Evolutionary conservation across 2,113 vertebrate genomes (phyloP), one percentile per base, ranked within the genome.

Genomic region (Hemiprocne comata): DNA sequence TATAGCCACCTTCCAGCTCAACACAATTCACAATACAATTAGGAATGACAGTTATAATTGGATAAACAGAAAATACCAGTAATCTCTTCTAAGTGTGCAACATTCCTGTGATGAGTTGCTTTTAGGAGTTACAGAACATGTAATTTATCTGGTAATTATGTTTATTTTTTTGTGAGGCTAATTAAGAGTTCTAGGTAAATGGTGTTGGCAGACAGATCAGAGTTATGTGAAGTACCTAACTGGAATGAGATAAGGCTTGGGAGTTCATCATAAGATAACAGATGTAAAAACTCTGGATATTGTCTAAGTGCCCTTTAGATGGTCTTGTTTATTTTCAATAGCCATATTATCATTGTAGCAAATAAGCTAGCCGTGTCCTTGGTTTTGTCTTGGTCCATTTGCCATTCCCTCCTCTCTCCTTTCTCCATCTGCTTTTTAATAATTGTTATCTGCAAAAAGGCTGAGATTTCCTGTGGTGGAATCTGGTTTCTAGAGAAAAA

Each of bases 31-130:
- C 66, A 95, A 93, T 72, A 73, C 90, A 89, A 90, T 96, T 92
- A 95, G 76, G 85, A 96, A 85, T 0, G 23, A 95, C 76, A 82
- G 90, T 95, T 92, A 84, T 93, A 98, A 97, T 93, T 97, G 92
- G 93, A 95, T 97, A 96, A 97, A 97, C 85, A 97, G 96, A 95
- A 97, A 98, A 97, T 74, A 97, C 83, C 97, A 98, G 97, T 97
- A 95, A 97, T 98, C 90, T 97, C 90, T 96, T 97, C 77, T 94
- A 95, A 96, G 96, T 77, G 83, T 9, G 50, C 36, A 57, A 94
- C 94, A 94, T 97, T 96, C 69, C 87, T 96, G 66, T 97, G 97
- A 97, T 95, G 97, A 97, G 84, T 97, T 97, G 89, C 95, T 98
- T 97, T 96, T 87, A 97, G 93, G 85, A 91, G 85, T 96, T 96